These are phyloP conservation scores for Hoplostethus mediterraneus DNA, from an alignment of 2,797 vertebrate species.

Conservation along the genomic window DNA sequence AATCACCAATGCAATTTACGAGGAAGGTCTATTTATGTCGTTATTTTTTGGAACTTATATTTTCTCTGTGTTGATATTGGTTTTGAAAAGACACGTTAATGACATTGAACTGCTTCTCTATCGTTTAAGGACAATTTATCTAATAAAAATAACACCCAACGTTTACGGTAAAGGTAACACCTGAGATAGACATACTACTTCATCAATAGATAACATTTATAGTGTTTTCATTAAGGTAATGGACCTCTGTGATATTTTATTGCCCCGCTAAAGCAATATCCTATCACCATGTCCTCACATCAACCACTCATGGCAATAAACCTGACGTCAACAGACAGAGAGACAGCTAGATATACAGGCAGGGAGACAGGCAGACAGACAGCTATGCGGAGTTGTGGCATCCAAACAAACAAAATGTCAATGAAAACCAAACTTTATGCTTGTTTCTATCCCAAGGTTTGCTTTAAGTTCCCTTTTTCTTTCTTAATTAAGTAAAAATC, in stretches of 20 bases:
- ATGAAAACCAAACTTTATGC: conserved; percentile 7
- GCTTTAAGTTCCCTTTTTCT: neutral
- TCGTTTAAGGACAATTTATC: conserved; percentile 38
- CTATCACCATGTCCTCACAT: conserved; percentile 66
- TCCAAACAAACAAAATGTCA: conserved; percentile 4
- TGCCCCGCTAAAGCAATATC: conserved; percentile 73
- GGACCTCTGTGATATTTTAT: conserved; percentile 78
- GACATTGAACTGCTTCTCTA: conserved; percentile 31
- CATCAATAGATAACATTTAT: conserved; percentile 77
- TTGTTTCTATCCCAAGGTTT: neutral
- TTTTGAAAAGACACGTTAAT: conserved; percentile 5
- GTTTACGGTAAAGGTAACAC: conserved; percentile 59
- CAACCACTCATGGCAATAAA: conserved; percentile 71
- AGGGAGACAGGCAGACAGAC: neutral
- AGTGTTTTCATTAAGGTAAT: conserved; percentile 86
- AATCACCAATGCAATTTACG: no score
- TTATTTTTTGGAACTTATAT: neutral
- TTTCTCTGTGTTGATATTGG: no score
- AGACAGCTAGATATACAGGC: conserved; percentile 11
- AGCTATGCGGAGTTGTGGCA: neutral
- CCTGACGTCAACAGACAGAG: conserved; percentile 58
- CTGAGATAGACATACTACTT: conserved; percentile 63
- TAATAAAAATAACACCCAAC: conserved; percentile 33
- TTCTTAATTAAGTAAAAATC: neutral
- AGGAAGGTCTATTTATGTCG: no score